These are phyloP conservation scores for Lepidocyrtoides sp. DNA, from an alignment of 2,888 invertebrate species.

Conservation along the genomic window DNA sequence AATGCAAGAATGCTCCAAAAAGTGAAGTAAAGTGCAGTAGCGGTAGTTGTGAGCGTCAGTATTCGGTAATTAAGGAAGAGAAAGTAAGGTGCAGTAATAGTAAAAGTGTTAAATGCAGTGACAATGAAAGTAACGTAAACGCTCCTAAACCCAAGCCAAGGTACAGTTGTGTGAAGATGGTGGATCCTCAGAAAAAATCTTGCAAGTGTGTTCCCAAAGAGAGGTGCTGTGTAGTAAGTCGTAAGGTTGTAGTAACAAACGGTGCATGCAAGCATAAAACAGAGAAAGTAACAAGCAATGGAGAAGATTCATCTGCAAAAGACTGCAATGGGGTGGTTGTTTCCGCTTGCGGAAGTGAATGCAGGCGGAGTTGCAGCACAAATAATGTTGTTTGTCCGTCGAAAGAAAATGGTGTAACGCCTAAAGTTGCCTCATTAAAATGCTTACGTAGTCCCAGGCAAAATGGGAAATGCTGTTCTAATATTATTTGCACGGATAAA, in stretches of 20 bases:
- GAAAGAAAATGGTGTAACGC: conserved; percentile 83
- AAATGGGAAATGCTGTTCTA: conserved; percentile 76
- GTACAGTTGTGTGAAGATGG: conserved; percentile 79
- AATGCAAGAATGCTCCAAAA: conserved; percentile 44
- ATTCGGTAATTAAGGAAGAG: conserved; percentile 80
- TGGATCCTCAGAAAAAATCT: conserved; percentile 77
- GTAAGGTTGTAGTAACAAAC: conserved; percentile 46
- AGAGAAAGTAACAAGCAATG: conserved; percentile 40
- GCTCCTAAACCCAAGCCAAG: conserved; percentile 78
- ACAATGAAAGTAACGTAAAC: conserved; percentile 63
- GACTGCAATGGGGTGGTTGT: neutral
- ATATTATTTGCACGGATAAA: conserved; percentile 66
- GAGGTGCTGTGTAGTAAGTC: conserved; percentile 76
- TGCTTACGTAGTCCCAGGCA: conserved; percentile 80
- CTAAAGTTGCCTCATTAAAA: conserved; percentile 85
- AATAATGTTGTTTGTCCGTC: conserved; percentile 74
- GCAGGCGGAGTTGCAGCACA: conserved; percentile 81
- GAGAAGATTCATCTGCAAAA: conserved; percentile 5
- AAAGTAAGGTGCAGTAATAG: conserved; percentile 43
- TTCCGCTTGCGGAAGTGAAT: conserved; percentile 74
- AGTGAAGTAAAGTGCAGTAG: conserved; percentile 18
- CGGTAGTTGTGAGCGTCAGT: conserved; percentile 72
- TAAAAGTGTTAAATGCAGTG: conserved; percentile 37
- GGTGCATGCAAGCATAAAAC: conserved; percentile 59
- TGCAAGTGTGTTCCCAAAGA: conserved; percentile 82